These are phyloP conservation scores for Acholoe squamosa DNA, from an alignment of 2,888 invertebrate genomes.

Conservation along the genomic window DNA sequence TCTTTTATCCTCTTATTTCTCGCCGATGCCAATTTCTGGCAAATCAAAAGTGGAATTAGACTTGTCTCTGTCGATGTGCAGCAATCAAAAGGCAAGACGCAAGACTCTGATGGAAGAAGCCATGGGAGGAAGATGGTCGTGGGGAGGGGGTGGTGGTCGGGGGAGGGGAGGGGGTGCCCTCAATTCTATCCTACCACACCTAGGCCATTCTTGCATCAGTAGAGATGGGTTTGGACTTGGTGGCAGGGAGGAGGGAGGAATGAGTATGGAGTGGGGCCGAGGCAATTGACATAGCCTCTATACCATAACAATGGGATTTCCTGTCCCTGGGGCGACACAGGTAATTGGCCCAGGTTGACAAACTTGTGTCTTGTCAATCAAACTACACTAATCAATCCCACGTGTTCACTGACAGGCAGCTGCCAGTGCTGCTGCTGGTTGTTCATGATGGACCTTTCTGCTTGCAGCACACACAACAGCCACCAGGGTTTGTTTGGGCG, in stretches of 20 bases:
- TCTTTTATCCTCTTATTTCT: background rate
- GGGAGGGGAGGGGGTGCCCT: background rate
- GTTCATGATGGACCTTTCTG: too few relatives aligned
- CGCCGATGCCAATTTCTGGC: background rate
- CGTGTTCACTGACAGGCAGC: background rate
- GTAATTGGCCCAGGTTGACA: background rate
- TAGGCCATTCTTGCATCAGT: background rate
- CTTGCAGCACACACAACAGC: too few relatives aligned
- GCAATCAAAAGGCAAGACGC: conserved; percentile 32
- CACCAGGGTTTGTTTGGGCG: too few relatives aligned
- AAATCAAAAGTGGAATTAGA: conserved; percentile 45
- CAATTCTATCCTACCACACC: too few relatives aligned
- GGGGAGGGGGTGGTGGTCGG: background rate
- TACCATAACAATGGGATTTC: background rate
- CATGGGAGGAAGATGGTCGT: background rate
- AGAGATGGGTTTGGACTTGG: background rate
- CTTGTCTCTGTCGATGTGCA: conserved; percentile 2
- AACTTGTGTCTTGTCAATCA: background rate
- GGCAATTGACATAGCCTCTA: conserved; percentile 16
- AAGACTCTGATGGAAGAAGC: background rate
- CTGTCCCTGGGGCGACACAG: conserved; percentile 16
- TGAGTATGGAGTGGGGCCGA: background rate
- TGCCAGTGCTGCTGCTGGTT: too few relatives aligned
- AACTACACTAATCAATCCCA: background rate
- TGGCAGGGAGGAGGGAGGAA: background rate